phyloP scores from a whole-genome alignment of 1,140 invertebrate genomes.

The Drosophila willistoni region DNA sequence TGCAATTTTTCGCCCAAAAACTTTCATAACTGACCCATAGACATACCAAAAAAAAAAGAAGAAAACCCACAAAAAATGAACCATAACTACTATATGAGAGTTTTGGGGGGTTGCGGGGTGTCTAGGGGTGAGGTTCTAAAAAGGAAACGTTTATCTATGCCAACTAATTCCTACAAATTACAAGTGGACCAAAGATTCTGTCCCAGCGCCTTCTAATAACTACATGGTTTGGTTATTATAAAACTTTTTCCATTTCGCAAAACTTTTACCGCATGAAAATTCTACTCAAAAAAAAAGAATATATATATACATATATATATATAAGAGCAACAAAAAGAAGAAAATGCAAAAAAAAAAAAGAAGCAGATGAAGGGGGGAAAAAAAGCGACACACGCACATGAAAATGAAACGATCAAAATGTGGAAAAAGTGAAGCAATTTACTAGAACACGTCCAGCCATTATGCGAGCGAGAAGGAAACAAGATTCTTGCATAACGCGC shows the following conservation, averaged over 20 bases:
- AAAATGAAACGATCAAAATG: constrained; percentile 62
- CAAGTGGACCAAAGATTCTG: constrained; percentile 41
- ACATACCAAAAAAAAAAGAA: constrained; percentile 4
- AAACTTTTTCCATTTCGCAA: constrained; percentile 61
- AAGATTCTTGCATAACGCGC: constrained; percentile 5
- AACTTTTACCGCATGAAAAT: constrained; percentile 53
- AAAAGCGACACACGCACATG: constrained; percentile 42
- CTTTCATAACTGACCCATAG: constrained; percentile 34
- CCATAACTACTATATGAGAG: background rate
- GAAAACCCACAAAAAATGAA: background rate
- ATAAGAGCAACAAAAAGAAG: background rate
- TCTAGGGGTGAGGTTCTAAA: background rate
- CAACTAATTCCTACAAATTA: constrained; percentile 58
- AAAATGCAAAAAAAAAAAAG: background rate
- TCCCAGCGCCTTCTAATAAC: constrained; percentile 51
- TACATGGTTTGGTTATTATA: constrained; percentile 58
- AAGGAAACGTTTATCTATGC: constrained; percentile 33
- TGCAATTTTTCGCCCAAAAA: constrained; percentile 13
- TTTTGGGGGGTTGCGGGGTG: background rate
- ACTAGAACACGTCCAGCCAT: constrained; percentile 45
- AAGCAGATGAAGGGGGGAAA: background rate
- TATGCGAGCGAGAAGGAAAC: constrained; percentile 10
- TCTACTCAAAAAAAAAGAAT: constrained; percentile 6
- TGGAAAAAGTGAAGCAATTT: constrained; percentile 60
- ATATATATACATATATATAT: too few relatives aligned